Evolutionary conservation across 2,113 vertebrate species (phyloP).

Genomic region (Condylura cristata): DNA sequence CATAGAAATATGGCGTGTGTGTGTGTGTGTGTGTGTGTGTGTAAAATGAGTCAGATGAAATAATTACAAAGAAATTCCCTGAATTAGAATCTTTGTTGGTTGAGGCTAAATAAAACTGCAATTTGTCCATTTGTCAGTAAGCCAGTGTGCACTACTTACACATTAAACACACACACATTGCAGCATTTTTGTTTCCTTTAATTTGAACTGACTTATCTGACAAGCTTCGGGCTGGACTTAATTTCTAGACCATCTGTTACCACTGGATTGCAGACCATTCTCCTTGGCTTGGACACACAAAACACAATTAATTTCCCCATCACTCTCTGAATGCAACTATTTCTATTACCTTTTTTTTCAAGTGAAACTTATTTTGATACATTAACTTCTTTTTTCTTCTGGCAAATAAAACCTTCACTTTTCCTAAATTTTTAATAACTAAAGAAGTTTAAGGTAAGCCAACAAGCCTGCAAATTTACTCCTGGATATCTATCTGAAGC

Average conservation of each 20-base stretch:
- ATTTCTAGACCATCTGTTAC: conserved; percentile 66
- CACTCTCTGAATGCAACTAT: background rate
- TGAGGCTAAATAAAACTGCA: conserved; percentile 53
- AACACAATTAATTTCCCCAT: conserved; percentile 36
- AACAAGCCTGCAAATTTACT: background rate
- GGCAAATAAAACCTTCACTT: background rate
- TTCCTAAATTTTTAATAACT: conserved; percentile 6
- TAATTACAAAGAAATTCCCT: conserved; percentile 60
- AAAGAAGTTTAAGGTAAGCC: background rate
- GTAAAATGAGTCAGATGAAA: conserved; percentile 66
- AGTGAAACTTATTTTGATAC: conserved; percentile 38
- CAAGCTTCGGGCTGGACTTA: conserved; percentile 35
- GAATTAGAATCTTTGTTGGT: conserved; percentile 60
- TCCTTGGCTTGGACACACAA: conserved; percentile 2
- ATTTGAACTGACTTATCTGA: conserved; percentile 76
- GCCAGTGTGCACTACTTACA: background rate
- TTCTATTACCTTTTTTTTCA: conserved; percentile 55
- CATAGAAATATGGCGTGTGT: conserved; percentile 55
- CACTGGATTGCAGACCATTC: conserved; percentile 10
- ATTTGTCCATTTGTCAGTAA: conserved; percentile 53
- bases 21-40: background rate
- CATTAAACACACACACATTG: conserved; percentile 61
- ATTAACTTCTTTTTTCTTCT: background rate
- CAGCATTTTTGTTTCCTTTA: conserved; percentile 72
- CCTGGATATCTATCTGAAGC: too few relatives aligned